Percentiles rank a stretch among this genome's conserved stretches.
Evolutionary conservation across 2,113 vertebrate genomes (phyloP).

Genomic region (Microtus oregoni): DNA sequence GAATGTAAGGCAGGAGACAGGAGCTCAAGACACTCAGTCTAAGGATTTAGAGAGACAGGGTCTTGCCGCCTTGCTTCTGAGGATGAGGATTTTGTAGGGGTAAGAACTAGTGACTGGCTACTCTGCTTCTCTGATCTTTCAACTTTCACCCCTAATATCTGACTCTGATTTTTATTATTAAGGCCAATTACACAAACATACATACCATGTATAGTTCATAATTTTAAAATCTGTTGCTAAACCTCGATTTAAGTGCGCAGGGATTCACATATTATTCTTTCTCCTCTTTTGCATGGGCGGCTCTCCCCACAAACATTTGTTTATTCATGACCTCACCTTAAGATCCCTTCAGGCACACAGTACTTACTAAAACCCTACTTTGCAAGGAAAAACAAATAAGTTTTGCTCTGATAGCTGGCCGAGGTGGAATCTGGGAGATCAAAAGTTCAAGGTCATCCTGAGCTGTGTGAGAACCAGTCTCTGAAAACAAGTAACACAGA

Average conservation of each 20-base stretch:
- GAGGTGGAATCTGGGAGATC: too few species aligned
- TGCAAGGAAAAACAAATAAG: background rate
- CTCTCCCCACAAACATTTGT: background rate
- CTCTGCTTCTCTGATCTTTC: too few species aligned
- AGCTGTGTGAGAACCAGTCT: background rate
- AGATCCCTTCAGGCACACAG: background rate
- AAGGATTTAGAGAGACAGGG: too few species aligned
- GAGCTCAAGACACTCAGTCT: too few species aligned
- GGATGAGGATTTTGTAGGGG: too few species aligned
- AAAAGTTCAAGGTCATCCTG: background rate
- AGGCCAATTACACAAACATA: background rate
- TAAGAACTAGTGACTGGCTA: too few species aligned
- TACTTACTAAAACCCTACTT: constrained; percentile 37
- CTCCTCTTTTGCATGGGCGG: background rate
- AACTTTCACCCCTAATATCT: too few species aligned
- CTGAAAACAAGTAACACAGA: background rate
- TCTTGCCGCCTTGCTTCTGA: too few species aligned
- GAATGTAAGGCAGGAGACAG: too few species aligned
- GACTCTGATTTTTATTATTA: too few species aligned
- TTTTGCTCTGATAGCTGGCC: background rate
- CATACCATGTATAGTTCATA: background rate
- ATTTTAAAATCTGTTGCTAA: background rate
- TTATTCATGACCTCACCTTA: background rate
- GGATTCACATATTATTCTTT: background rate
- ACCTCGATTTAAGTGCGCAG: background rate